These are phyloP conservation scores for Uloborus plumipes DNA, from an alignment of 2,888 invertebrate genomes.

Conservation along the genomic window DNA sequence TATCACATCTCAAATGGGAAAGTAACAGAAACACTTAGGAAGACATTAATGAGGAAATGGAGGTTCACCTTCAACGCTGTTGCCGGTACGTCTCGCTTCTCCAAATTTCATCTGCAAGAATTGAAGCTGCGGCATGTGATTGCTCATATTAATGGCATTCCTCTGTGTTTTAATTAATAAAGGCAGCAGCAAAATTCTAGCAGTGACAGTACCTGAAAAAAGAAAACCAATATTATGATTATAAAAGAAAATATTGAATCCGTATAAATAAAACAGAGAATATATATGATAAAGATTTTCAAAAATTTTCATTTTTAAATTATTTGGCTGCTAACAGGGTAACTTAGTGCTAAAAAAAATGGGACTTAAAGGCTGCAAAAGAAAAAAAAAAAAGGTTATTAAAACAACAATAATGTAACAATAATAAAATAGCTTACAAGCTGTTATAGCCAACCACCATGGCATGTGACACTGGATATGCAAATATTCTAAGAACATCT, in stretches of 20 bases:
- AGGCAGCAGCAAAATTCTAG: constrained; percentile 86
- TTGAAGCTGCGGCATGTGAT: constrained; percentile 88
- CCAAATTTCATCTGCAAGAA: constrained; percentile 86
- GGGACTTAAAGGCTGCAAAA: too few relatives aligned
- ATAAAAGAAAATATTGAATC: neutral
- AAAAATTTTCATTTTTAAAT: neutral
- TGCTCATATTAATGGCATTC: constrained; percentile 85
- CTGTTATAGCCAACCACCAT: constrained; percentile 91
- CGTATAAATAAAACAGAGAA: neutral
- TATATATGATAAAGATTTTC: neutral
- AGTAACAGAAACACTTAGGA: neutral
- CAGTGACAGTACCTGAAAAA: constrained; percentile 79
- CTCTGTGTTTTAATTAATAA: constrained; percentile 86
- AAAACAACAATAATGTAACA: neutral
- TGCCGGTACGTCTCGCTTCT: constrained; percentile 87
- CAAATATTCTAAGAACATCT: constrained; percentile 58
- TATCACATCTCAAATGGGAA: too few relatives aligned
- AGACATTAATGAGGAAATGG: neutral
- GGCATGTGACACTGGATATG: constrained; percentile 78
- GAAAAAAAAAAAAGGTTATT: too few relatives aligned
- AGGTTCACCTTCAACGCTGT: constrained; percentile 79
- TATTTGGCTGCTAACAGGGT: too few relatives aligned
- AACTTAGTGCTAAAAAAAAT: too few relatives aligned
- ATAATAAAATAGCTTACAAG: constrained; percentile 74
- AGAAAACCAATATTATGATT: neutral